Evolutionary conservation across 2,797 vertebrate genomes (phyloP), one percentile per base, ranked within the genome.

Genomic region (Mormyrus proboscirostris): DNA sequence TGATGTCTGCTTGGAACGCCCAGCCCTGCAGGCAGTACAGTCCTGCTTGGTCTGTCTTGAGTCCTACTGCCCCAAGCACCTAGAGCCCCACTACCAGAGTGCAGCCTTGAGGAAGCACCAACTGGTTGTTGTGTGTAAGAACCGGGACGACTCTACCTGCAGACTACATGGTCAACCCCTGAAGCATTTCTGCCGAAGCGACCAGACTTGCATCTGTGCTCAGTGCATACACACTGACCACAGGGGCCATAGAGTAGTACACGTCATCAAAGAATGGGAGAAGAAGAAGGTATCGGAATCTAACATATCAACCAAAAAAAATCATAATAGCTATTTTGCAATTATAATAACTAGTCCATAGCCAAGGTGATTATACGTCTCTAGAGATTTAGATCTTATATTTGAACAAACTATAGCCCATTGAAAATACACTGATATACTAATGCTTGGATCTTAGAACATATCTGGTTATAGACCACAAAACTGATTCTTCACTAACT

Each of bases 31-130:
- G 89, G 94, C 95, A 0, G 79, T 90, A 53, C 95, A 94, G 91
- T 95, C 95, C 88, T 96, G 95, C 88, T 93, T 96, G 1, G 89
- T 94, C 87, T 96, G 95, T 29, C 93, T 95, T 0, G 38, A 90
- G 62, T 96, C 95, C 0, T 95, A 92, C 79, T 96, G 95, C 33
- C 41, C 86, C 0, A n/a, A 1, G 5, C 95, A 95, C 91, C 88
- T 96, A 1, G 0, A 92, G 29, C 90, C 73, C 0, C 95, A 96
- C 25, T 50, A 44, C 12, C 29, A 88, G 0, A 65, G 29, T 57
- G 7, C 7, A 1, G 91, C 92, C 41, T 55, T 94, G 50, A 95
- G 92, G 88, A 93, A 94, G 1, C 95, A 96, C 93, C 94, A 92
- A 90, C 16, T 96, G 89, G 93, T 96, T 88, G 90, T 88, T 0